Conservation (phyloP, 2,888 invertebrate genomes). For the Laothoe populi region DNA sequence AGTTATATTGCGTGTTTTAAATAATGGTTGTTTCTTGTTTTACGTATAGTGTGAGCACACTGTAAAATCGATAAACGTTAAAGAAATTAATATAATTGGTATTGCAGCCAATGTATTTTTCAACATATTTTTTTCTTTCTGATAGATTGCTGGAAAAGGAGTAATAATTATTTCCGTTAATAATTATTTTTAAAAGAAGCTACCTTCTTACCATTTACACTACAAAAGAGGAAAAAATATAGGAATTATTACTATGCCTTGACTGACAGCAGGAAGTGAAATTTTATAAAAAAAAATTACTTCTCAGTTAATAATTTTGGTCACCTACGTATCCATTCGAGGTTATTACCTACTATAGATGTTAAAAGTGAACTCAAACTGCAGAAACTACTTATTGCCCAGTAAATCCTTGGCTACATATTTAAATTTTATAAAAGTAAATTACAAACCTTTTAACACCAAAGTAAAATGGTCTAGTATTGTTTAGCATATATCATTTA, state of each 20-base stretch:
- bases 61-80: not conserved
- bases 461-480: no score
- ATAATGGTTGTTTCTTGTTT: not conserved
- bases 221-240: not conserved
- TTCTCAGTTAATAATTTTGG: not conserved
- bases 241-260: not conserved
- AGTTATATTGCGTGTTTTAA: not conserved
- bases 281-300: not conserved
- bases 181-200: not conserved
- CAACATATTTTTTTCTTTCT: not conserved
- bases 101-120: not conserved
- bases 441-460: no score
- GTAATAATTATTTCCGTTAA: conserved; percentile 2
- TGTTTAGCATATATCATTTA: no score
- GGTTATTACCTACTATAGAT: not conserved
- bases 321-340: not conserved
- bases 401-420: no score
- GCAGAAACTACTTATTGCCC: not conserved
- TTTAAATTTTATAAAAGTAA: no score
- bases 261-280: not conserved
- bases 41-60: not conserved
- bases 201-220: not conserved
- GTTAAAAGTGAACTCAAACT: not conserved
- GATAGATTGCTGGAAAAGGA: not conserved
- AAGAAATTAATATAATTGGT: not conserved